phyloP scores from a whole-genome alignment of 2,797 vertebrate genomes.

The Microctenopoma lineatum region DNA sequence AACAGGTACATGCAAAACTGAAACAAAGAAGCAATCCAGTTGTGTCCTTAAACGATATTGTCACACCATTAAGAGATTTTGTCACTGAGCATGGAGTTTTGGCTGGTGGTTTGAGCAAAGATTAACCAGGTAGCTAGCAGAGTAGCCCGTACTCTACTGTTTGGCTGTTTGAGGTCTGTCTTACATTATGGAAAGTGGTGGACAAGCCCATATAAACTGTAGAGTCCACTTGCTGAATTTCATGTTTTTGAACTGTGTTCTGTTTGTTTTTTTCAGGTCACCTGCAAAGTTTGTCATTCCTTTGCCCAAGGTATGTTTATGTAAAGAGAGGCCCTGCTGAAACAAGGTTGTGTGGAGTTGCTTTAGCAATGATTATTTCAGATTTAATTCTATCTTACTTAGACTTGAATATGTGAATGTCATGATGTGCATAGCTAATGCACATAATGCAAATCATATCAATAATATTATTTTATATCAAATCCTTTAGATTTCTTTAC shows the following conservation, averaged over 20 bases:
- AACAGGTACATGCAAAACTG: slow-evolving; percentile 22
- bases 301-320: slow-evolving; percentile 85
- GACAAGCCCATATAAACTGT: too few relatives aligned
- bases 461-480: too few relatives aligned
- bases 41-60: neutral
- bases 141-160: neutral
- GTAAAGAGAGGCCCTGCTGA: slow-evolving; percentile 34
- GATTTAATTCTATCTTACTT: slow-evolving; percentile 7
- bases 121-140: neutral
- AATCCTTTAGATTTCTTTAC: neutral
- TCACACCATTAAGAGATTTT: neutral
- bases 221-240: too few relatives aligned
- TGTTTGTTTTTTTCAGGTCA: slow-evolving; percentile 84
- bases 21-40: slow-evolving; percentile 2
- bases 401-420: neutral
- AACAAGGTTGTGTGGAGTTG: slow-evolving; percentile 18
- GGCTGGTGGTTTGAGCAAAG: neutral
- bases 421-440: neutral
- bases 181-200: too few relatives aligned
- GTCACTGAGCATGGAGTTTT: neutral
- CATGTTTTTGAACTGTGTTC: slow-evolving; percentile 5
- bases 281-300: slow-evolving; percentile 86
- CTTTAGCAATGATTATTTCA: neutral
- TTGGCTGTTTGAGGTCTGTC: neutral
- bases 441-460: neutral